Conservation (phyloP, 2,113 vertebrate genomes). For the Nesoenas mayeri region DNA sequence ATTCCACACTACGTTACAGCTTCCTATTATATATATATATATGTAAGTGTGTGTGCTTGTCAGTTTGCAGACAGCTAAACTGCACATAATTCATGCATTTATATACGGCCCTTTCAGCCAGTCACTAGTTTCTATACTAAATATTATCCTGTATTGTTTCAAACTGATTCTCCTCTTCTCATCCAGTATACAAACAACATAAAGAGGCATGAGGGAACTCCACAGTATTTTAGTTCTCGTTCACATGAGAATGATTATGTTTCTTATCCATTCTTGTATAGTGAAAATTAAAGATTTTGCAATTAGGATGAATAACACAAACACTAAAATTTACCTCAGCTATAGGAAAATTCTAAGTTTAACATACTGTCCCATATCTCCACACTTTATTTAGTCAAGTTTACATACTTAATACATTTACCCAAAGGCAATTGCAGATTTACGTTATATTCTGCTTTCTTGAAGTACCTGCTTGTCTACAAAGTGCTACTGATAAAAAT, state of each 20-base stretch:
- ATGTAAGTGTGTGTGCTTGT: background rate
- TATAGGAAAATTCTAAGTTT: background rate
- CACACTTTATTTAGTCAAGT: background rate
- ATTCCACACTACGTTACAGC: background rate
- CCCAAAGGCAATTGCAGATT: constrained; percentile 42
- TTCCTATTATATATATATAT: background rate
- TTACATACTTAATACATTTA: constrained; percentile 29
- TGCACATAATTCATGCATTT: background rate
- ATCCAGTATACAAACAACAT: background rate
- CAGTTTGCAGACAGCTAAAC: background rate
- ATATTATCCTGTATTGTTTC: background rate
- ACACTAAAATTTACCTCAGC: constrained; percentile 6
- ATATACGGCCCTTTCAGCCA: background rate
- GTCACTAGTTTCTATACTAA: background rate
- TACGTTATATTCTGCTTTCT: background rate
- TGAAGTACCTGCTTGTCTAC: constrained; percentile 55
- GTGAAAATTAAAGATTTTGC: constrained; percentile 25
- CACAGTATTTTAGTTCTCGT: background rate
- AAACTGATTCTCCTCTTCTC: background rate
- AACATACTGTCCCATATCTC: background rate
- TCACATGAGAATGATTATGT: background rate
- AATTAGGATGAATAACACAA: background rate
- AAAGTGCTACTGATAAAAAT: constrained; percentile 61
- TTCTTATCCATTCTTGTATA: background rate
- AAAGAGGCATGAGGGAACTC: background rate